These are phyloP conservation scores for Enhydra lutris DNA, from an alignment of 2,113 vertebrate genomes.

Conservation along the genomic window DNA sequence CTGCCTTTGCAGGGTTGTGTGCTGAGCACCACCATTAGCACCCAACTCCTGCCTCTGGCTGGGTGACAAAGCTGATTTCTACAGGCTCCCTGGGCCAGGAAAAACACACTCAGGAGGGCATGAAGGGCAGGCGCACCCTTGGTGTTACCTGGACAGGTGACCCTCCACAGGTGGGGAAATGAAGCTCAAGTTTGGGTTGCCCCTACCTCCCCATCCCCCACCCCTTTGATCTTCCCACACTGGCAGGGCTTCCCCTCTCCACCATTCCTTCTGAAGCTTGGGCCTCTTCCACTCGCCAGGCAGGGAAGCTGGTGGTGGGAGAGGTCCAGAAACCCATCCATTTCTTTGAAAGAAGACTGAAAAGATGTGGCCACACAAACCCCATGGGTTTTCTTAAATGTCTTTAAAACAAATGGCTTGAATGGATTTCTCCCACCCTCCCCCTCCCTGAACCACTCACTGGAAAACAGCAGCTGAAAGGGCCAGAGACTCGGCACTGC, in stretches of 20 bases:
- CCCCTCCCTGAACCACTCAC: not conserved
- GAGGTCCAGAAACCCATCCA: not conserved
- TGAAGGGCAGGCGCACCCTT: not conserved
- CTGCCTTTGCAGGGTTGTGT: not conserved
- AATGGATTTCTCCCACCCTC: slow-evolving; percentile 27
- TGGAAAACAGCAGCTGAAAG: not conserved
- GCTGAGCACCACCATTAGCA: not conserved
- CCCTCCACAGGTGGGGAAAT: not conserved
- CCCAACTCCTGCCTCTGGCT: not conserved
- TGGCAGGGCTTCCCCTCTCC: not conserved
- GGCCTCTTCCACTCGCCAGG: not conserved
- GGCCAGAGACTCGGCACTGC: not conserved
- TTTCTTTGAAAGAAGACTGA: slow-evolving; percentile 10
- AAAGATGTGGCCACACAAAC: not conserved
- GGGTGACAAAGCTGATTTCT: not conserved
- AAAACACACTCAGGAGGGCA: not conserved
- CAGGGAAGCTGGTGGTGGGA: not conserved
- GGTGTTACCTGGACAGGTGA: not conserved
- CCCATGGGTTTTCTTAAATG: slow-evolving; percentile 35
- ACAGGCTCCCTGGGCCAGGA: not conserved
- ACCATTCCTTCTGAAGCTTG: not conserved
- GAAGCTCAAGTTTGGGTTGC: not conserved
- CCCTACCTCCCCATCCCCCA: not conserved
- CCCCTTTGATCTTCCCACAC: not conserved
- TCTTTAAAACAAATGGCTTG: slow-evolving; percentile 50